A percentile compares a stretch with the other conserved stretches of the same genome.
phyloP scores from a whole-genome alignment of 2,888 invertebrate species.

The Diaprepes abbreviatus region DNA sequence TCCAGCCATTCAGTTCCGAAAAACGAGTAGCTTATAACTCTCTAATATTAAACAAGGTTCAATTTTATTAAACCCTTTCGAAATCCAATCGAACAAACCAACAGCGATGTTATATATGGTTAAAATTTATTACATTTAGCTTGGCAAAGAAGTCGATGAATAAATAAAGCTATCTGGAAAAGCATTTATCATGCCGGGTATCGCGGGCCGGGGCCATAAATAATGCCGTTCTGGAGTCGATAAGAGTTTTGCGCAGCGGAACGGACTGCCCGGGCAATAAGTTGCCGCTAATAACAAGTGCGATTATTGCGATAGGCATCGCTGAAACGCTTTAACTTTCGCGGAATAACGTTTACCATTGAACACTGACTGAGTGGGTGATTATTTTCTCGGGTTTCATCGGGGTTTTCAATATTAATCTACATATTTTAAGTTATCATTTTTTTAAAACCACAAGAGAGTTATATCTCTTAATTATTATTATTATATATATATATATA shows the following conservation, averaged over 20 bases:
- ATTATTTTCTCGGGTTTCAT: neutral
- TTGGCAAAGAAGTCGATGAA: slow-evolving; percentile 68
- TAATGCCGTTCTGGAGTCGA: slow-evolving; percentile 37
- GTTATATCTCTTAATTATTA: too few species aligned
- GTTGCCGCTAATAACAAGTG: slow-evolving; percentile 45
- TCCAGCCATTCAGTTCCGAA: too few species aligned
- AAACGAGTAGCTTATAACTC: too few species aligned
- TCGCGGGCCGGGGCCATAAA: slow-evolving; percentile 39
- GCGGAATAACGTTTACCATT: slow-evolving; percentile 1
- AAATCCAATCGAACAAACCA: slow-evolving; percentile 15
- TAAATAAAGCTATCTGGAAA: slow-evolving; percentile 75
- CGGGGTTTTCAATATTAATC: too few species aligned
- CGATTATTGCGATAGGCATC: slow-evolving; percentile 42
- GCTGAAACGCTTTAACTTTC: slow-evolving; percentile 15
- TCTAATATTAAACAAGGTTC: too few species aligned
- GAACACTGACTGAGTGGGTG: neutral
- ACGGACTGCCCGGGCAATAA: slow-evolving; percentile 38
- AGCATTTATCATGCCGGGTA: slow-evolving; percentile 70
- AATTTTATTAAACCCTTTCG: neutral
- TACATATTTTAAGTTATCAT: too few species aligned
- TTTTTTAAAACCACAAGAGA: too few species aligned
- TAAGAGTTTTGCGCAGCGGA: slow-evolving; percentile 41
- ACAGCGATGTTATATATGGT: slow-evolving; percentile 12
- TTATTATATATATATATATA: slow-evolving; percentile 14
- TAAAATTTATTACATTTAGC: slow-evolving; percentile 36